These are phyloP conservation scores for Argyra leucocephala DNA, from an alignment of 2,888 invertebrate species.

Conservation along the genomic window DNA sequence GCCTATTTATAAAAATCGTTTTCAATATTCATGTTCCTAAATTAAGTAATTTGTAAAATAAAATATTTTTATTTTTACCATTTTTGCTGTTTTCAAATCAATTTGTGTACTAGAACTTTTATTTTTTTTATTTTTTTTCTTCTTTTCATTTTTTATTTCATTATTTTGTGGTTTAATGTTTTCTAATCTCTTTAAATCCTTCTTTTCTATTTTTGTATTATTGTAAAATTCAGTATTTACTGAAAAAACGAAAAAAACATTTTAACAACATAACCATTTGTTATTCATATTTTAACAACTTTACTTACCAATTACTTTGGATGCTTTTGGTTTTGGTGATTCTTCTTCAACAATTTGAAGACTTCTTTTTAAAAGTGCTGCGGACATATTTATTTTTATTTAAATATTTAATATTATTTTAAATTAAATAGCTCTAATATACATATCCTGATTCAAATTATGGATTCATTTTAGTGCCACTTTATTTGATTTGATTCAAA, in stretches of 20 bases:
- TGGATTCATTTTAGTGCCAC: too few relatives aligned
- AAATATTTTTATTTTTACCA: neutral
- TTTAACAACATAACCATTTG: neutral
- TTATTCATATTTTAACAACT: neutral
- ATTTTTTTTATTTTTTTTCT: neutral
- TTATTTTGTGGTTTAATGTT: neutral
- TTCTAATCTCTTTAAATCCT: neutral
- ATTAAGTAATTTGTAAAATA: too few relatives aligned
- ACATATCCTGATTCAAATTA: too few relatives aligned
- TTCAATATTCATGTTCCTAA: too few relatives aligned
- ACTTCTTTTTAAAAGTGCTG: neutral
- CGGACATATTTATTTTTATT: neutral
- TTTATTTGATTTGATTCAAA: too few relatives aligned
- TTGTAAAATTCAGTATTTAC: too few relatives aligned
- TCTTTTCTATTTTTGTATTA: neutral
- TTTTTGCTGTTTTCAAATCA: neutral
- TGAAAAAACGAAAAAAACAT: too few relatives aligned
- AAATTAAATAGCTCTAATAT: too few relatives aligned
- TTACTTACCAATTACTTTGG: neutral
- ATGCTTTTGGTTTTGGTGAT: neutral
- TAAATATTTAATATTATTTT: too few relatives aligned
- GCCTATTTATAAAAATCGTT: too few relatives aligned
- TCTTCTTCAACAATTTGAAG: neutral
- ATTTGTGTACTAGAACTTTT: neutral
- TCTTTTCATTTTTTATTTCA: neutral